Percentiles rank a stretch among this genome's conserved stretches.
phyloP scores from a whole-genome alignment of 1,140 invertebrate species.

The Pantala flavescens region DNA sequence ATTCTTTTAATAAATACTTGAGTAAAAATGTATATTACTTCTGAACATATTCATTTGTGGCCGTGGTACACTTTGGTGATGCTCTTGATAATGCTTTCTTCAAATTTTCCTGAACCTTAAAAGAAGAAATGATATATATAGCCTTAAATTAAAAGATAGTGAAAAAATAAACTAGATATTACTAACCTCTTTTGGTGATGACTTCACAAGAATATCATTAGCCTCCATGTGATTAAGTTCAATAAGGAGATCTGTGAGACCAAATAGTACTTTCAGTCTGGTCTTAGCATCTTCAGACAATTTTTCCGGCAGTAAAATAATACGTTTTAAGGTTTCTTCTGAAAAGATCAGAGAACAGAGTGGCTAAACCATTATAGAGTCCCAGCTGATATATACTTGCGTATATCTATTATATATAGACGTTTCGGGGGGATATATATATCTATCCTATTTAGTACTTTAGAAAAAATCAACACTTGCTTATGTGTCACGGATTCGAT shows the following conservation, averaged over 20 bases:
- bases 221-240: constrained; percentile 64
- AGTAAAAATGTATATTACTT: constrained; percentile 26
- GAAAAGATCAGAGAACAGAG: too few species aligned
- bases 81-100: constrained; percentile 22
- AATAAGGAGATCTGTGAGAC: constrained; percentile 42
- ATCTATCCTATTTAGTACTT: too few species aligned
- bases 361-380: too few species aligned
- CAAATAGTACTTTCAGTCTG: constrained; percentile 54
- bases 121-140: constrained; percentile 6
- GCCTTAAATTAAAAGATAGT: neutral
- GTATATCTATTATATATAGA: too few species aligned
- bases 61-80: neutral
- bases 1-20: neutral
- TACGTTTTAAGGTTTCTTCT: constrained; percentile 58
- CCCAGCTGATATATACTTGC: too few species aligned
- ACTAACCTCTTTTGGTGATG: constrained; percentile 42
- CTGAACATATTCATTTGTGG: constrained; percentile 27
- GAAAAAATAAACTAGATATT: neutral
- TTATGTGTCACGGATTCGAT: too few species aligned
- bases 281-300: constrained; percentile 52
- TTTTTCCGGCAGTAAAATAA: constrained; percentile 63
- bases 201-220: constrained; percentile 66
- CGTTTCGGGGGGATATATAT: too few species aligned
- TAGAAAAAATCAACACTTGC: too few species aligned
- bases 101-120: constrained; percentile 22